phyloP scores from a whole-genome alignment of 1,140 invertebrate species.

The Ips typographus region DNA sequence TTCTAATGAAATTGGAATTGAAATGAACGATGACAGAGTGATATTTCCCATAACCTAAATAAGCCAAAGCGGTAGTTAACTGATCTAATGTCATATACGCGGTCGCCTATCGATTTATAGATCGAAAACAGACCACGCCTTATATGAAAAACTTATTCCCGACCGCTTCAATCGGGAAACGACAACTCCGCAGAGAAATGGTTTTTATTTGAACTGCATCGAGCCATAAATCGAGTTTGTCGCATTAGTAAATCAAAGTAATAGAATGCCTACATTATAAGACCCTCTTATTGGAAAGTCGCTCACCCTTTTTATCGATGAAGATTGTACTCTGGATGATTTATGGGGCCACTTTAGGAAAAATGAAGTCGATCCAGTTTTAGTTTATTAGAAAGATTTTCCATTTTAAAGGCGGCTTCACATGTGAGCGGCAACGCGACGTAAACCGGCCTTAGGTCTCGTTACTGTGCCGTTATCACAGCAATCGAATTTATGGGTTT shows the following conservation, averaged over 20 bases:
- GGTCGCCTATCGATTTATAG: slow-evolving; percentile 9
- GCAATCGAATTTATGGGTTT: slow-evolving; percentile 22
- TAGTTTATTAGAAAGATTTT: neutral
- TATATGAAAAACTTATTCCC: slow-evolving; percentile 15
- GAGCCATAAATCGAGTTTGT: slow-evolving; percentile 24
- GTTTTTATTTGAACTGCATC: slow-evolving; percentile 27
- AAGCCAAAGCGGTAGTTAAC: too few relatives aligned
- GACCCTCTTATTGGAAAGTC: slow-evolving; percentile 32
- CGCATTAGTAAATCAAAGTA: slow-evolving; percentile 33
- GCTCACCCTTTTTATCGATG: slow-evolving; percentile 29
- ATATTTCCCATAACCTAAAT: too few relatives aligned
- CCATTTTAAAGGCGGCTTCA: neutral
- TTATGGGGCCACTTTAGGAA: slow-evolving; percentile 13
- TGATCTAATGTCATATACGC: neutral
- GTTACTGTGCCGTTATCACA: too few relatives aligned
- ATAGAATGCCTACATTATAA: slow-evolving; percentile 33
- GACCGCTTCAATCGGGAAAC: slow-evolving; percentile 24
- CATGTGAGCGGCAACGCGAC: too few relatives aligned
- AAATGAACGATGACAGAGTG: too few relatives aligned
- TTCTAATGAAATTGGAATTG: too few relatives aligned
- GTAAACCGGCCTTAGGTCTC: too few relatives aligned
- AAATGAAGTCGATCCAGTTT: slow-evolving; percentile 11
- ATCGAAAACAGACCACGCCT: slow-evolving; percentile 11
- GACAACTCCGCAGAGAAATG: slow-evolving; percentile 23
- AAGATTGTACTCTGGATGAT: slow-evolving; percentile 24